A percentile compares a stretch with the other conserved stretches of the same genome.
These are phyloP conservation scores for Syrista parreyssii DNA, from an alignment of 2,888 invertebrate species.

Conservation along the genomic window DNA sequence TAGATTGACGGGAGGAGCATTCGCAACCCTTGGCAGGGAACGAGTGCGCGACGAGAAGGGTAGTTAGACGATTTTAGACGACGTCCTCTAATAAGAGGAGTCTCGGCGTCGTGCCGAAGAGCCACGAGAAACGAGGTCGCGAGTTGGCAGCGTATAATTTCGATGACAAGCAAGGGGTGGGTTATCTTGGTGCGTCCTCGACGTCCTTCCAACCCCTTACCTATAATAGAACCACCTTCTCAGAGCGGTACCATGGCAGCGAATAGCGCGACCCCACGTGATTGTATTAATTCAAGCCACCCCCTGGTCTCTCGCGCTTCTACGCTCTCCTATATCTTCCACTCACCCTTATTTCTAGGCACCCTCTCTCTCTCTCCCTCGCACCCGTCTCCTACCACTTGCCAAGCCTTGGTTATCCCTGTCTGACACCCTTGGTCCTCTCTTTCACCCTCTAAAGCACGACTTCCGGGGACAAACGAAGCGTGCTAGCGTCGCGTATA, in stretches of 20 bases:
- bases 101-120: neutral
- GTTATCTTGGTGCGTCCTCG: conserved; percentile 37
- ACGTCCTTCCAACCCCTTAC: neutral
- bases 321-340: no score
- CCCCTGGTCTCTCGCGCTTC: conserved; percentile 11
- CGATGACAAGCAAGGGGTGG: conserved; percentile 51
- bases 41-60: no score
- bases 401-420: no score
- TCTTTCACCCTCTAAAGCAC: conserved; percentile 46
- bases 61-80: no score
- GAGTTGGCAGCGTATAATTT: conserved; percentile 48
- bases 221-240: conserved; percentile 2
- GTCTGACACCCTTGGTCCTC: neutral
- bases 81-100: no score
- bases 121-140: neutral
- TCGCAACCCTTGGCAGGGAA: no score
- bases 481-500: conserved; percentile 64
- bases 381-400: neutral
- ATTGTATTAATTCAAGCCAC: conserved; percentile 61
- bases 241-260: conserved; percentile 17
- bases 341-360: no score
- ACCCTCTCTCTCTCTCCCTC: neutral
- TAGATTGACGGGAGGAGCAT: no score
- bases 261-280: conserved; percentile 33
- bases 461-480: conserved; percentile 65